A percentile compares a stretch with the other conserved stretches of the same genome.
phyloP scores from a whole-genome alignment of 2,113 vertebrate species.

The Gambusia affinis region DNA sequence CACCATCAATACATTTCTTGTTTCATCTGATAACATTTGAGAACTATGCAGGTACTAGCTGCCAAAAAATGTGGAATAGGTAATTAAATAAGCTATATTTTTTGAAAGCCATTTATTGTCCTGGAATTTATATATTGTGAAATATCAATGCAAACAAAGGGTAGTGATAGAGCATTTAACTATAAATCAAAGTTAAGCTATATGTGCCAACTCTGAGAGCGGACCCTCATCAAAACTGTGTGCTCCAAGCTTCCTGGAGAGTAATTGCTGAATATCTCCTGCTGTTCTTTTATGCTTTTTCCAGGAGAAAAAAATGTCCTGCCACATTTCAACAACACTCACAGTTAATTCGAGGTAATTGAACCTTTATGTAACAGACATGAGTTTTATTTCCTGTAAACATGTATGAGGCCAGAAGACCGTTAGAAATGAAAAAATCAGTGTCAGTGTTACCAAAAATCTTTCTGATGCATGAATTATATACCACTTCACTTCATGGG shows the following conservation, averaged over 20 bases:
- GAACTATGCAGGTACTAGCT: neutral
- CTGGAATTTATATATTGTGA: neutral
- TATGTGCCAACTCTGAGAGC: neutral
- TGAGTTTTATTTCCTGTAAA: neutral
- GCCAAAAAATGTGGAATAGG: neutral
- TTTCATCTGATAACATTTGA: conserved; percentile 8
- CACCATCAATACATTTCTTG: conserved; percentile 4
- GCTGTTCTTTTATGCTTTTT: conserved; percentile 15
- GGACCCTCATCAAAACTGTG: neutral
- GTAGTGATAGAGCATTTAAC: neutral
- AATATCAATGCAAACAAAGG: neutral
- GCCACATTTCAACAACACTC: conserved; percentile 8
- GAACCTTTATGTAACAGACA: conserved; percentile 15
- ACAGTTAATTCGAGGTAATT: conserved; percentile 21
- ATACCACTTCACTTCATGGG: no score
- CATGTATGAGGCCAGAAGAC: neutral
- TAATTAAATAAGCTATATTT: neutral
- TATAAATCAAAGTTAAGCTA: no score
- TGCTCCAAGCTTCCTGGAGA: neutral
- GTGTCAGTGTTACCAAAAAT: no score
- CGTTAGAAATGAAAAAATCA: no score
- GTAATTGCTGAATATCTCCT: conserved; percentile 13
- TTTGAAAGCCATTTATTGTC: neutral
- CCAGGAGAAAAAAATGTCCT: conserved; percentile 2
- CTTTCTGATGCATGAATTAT: no score